These are phyloP conservation scores for Homarus gammarus DNA, from an alignment of 2,888 invertebrate genomes.

Conservation along the genomic window DNA sequence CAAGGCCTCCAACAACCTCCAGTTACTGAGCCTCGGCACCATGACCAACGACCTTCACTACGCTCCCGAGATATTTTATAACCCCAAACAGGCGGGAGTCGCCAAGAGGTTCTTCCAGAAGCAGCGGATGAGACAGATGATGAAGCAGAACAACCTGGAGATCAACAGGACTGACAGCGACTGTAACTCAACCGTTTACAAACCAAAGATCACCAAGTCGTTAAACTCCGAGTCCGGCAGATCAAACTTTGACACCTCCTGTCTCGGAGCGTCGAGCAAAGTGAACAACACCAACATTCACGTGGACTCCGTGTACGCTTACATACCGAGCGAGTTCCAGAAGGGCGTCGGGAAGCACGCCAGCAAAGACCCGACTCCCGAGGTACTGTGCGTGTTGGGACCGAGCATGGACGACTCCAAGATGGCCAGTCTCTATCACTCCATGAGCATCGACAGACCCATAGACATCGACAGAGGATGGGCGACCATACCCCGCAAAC, in stretches of 20 bases:
- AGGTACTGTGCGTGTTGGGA: conserved; percentile 73
- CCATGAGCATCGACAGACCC: neutral
- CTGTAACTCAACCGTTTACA: conserved; percentile 74
- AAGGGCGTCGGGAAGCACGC: conserved; percentile 59
- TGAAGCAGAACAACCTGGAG: conserved; percentile 75
- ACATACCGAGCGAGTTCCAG: conserved; percentile 37
- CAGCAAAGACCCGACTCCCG: conserved; percentile 71
- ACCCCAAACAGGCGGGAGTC: conserved; percentile 95
- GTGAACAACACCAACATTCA: conserved; percentile 75
- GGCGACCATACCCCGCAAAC: conserved; percentile 62
- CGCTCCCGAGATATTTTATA: conserved; percentile 91
- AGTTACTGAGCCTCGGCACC: conserved; percentile 65
- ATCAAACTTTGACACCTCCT: conserved; percentile 69
- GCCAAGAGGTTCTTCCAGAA: conserved; percentile 95
- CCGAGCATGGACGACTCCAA: conserved; percentile 48
- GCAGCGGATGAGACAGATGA: conserved; percentile 80
- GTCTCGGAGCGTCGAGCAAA: conserved; percentile 72
- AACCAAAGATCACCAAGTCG: conserved; percentile 61
- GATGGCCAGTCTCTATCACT: conserved; percentile 31
- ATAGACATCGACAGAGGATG: conserved; percentile 49
- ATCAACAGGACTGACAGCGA: conserved; percentile 73
- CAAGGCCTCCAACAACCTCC: conserved; percentile 65
- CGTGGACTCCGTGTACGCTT: conserved; percentile 65
- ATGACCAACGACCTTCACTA: conserved; percentile 69
- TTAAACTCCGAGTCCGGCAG: conserved; percentile 54